Evolutionary conservation across 2,797 vertebrate genomes (phyloP), one percentile per base, ranked within the genome.

Genomic region (Crotalus adamanteus): DNA sequence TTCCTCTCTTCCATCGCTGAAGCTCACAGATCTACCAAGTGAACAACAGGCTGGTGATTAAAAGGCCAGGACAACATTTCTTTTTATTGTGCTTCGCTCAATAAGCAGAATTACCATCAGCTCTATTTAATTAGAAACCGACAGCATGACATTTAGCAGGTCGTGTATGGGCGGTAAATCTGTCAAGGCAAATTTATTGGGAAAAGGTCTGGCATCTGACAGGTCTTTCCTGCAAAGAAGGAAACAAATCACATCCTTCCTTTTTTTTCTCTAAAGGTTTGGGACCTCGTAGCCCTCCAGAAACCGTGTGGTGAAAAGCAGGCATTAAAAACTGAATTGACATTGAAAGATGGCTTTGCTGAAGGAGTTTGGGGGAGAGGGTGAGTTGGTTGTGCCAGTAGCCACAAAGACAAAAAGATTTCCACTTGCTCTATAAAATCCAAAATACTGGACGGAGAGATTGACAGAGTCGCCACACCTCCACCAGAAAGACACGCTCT

Each of bases 41-140:
- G 11, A 47, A 57, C 57, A 91, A 89, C 2, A 63, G 18, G 25
- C 42, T 47, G 59, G n/a, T 59, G 31, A 31, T 91, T 91, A 93
- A 91, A 93, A 89, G 73, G 87, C 87, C 87, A 53, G 6, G 18
- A 20, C 11, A 65, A 4, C 59, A 16, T 37, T 25, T n/a, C 51
- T 89, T 91, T 53, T 91, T 86, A 91, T 89, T 89, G 69, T 47
- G 57, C 69, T 88, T 31, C 12, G 57, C 90, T 31, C 86, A 91
- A 91, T 63, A 57, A 31, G 9, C 73, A n/a, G 26, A 73, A 91
- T 86, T 86, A 86, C 18, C 59, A 69, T 59, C 12, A 0, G 51
- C 73, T 57, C 73, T 6, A 86, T 91, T 93, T 86, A 93, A 93
- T 91, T 91, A 91, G 8, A 31, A 51, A 69, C 37, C 28, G 26